Base-by-base conservation (phyloP, 2,888 invertebrate genomes). In the Pristionchus exspectatus region DNA sequence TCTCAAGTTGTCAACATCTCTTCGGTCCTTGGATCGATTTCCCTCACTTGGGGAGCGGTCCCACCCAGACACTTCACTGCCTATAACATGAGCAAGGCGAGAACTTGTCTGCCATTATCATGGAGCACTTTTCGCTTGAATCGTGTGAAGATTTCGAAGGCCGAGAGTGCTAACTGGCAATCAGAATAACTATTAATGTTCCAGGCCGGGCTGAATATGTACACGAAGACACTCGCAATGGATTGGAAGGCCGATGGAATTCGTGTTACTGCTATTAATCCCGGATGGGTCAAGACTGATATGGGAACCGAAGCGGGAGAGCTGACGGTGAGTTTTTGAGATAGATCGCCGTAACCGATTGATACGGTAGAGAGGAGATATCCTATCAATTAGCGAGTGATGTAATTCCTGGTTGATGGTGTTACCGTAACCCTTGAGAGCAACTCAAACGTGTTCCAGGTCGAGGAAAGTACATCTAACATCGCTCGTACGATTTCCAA, bases 251-350 rank as follows among this genome's bases (percentile, higher is more conserved):
- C 21, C 0, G 81, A 87, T 33, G 59, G 59, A n/a, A 90, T 90
- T 69, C 30, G 63, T 12, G 69, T 38, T 3, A 66, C 69, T 18
- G 33, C 50, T 7, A 38, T 90, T 50, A 14, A 50, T 74, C 90
- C 90, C 30, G 90, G 90, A 69, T 90, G 90, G 90, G 90, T 88
- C 50, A 54, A 87, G 77, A 89, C 89, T 12, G 89, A 89, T 27
- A 89, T 89, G 89, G 89, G 89, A 72, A 33, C 86, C 12, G 44
- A 56, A 4, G 69, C 87, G 1, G 90, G 87, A 7, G n/a, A n/a
- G 4, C 54, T 90, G 5, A 74, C 90, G 54, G 74, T 77, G 7
- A 38, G 66, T 1, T 33, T 72, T 50, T 9, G 44, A 50, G 44
- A 18, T 12, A 12, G 18, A 9, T 30, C 12, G 38, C 38, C 38